Base-by-base conservation (phyloP, 2,113 vertebrate species). In the Physeter macrocephalus region DNA sequence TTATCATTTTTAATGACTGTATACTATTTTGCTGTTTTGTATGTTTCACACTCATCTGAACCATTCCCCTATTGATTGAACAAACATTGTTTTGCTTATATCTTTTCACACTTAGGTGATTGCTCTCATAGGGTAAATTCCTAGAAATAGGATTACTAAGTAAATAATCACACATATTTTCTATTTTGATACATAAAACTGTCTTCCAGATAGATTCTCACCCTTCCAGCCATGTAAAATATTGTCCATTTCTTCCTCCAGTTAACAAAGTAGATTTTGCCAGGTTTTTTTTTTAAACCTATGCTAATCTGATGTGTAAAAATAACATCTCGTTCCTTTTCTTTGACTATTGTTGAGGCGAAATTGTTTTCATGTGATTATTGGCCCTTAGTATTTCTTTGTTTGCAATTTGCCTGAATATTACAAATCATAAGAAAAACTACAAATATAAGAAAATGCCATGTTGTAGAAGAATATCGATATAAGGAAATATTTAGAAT, bases 1-100 rank as follows among this genome's bases (percentile, higher is more conserved):
- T 85, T 95, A 87, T 94, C 92, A 92, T 96, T 97, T 97, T 97
- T 96, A 94, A 97, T 92, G 97, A 92, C 64, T 71, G 74, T 34
- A 17, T 83, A 80, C 64, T 95, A 83, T 81, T 74, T 97, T 95
- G 52, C 23, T 78, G 7, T 82, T 94, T 81, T 61, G 84, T 29
- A 7, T 41, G 23, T 78, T 72, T 93, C 81, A 2, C 31, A 31
- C 12, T 88, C 81, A 57, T 69, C 57, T 72, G 61, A 69, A 83
- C 21, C 36, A 11, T 77, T 75, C 23, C 85, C 3, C 36, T 49
- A 92, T 52, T 93, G 89, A 84, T 41, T 80, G 83, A 78, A 23
- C 75, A 90, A 96, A 84, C 82, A 57, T 61, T 83, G 57, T 89
- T 84, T 36, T 39, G 36, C 66, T 59, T 43, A 41, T 9, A 36